Conservation (phyloP, 2,113 vertebrate species). For the Ochotona princeps region DNA sequence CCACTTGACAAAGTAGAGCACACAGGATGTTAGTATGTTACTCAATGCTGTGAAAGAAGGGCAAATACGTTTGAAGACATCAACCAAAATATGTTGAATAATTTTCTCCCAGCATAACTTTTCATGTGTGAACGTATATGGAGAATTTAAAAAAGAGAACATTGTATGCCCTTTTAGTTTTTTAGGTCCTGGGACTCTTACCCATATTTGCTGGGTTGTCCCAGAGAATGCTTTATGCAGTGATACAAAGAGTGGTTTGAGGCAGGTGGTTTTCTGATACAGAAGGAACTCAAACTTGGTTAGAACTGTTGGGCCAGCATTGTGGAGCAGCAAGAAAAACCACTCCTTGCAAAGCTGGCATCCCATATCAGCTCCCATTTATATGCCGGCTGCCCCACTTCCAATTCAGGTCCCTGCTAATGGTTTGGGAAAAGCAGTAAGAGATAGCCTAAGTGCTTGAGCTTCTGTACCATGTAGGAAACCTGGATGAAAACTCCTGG, state of each 20-base stretch:
- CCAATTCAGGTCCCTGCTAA: too few relatives aligned
- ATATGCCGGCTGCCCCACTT: too few relatives aligned
- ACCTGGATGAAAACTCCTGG: too few relatives aligned
- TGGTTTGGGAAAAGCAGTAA: too few relatives aligned
- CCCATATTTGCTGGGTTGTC: slow-evolving; percentile 25
- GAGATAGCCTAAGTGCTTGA: too few relatives aligned
- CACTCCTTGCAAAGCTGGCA: too few relatives aligned
- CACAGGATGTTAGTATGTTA: background rate
- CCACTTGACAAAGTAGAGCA: background rate
- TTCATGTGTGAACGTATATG: background rate
- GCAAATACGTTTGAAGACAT: slow-evolving; percentile 33
- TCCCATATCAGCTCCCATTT: too few relatives aligned
- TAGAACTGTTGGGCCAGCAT: background rate
- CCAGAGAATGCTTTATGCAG: background rate
- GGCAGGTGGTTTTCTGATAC: slow-evolving; percentile 6
- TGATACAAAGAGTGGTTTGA: background rate
- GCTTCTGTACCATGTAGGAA: too few relatives aligned
- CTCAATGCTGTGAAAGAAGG: background rate
- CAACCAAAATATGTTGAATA: background rate
- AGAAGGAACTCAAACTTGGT: slow-evolving; percentile 33
- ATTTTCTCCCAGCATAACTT: slow-evolving; percentile 20
- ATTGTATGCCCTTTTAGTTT: background rate
- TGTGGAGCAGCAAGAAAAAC: too few relatives aligned
- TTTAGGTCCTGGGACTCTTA: background rate
- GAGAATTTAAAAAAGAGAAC: background rate